Percentiles rank a stretch among this genome's conserved stretches.
Evolutionary conservation across 2,888 invertebrate species (phyloP).

Genomic region (Ernsta delagoae): DNA sequence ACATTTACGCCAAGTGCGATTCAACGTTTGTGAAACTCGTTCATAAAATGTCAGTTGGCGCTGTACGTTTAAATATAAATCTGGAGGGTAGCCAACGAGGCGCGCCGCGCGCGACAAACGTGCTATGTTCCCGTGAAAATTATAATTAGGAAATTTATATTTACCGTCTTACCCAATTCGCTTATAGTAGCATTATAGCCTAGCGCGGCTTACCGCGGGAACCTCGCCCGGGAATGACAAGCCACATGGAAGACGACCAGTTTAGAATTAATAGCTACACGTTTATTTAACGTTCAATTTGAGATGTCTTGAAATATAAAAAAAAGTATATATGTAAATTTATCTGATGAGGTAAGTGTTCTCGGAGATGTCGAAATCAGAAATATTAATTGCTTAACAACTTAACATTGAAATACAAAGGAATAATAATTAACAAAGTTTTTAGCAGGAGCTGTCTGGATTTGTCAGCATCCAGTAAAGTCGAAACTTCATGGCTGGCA

Average conservation of each 20-base stretch:
- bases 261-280: too few species aligned
- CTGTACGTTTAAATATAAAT: slow-evolving; percentile 70
- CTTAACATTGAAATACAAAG: too few species aligned
- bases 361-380: background rate
- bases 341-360: too few species aligned
- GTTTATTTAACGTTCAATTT: too few species aligned
- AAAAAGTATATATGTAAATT: too few species aligned
- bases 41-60: slow-evolving; percentile 65
- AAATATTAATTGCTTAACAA: background rate
- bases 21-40: slow-evolving; percentile 55
- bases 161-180: slow-evolving; percentile 58
- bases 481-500: too few species aligned
- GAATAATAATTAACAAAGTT: too few species aligned
- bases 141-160: slow-evolving; percentile 79
- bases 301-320: too few species aligned
- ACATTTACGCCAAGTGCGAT: slow-evolving; percentile 39
- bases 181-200: slow-evolving; percentile 40
- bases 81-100: slow-evolving; percentile 68
- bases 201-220: slow-evolving; percentile 14
- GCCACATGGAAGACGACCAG: background rate
- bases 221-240: slow-evolving; percentile 31
- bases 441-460: too few species aligned
- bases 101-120: slow-evolving; percentile 56
- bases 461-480: too few species aligned
- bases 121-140: slow-evolving; percentile 71